Conservation (phyloP, 2,797 vertebrate genomes). For the Spinus pinus region DNA sequence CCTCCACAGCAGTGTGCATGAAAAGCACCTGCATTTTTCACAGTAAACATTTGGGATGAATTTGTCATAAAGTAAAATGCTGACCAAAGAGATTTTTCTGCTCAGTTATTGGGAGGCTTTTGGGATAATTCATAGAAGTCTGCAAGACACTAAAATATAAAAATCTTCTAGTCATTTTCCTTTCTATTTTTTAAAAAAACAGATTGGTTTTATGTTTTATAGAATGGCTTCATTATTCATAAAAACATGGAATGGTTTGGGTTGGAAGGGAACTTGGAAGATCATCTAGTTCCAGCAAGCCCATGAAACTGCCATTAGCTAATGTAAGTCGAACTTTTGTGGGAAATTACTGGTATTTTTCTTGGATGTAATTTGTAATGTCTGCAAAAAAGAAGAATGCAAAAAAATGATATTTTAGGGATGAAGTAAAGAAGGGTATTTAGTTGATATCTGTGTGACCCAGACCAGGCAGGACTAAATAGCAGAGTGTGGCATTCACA, state of each 20-base stretch:
- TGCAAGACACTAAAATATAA: neutral
- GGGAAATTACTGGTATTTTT: neutral
- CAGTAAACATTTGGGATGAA: neutral
- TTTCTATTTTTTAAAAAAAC: neutral
- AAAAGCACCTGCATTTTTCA: neutral
- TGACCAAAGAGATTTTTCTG: neutral
- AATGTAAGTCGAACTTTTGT: neutral
- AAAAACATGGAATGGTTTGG: neutral
- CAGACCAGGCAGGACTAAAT: neutral
- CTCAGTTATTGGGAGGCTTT: neutral
- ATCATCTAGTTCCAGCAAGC: no score
- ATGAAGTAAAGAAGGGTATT: neutral
- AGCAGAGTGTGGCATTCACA: neutral
- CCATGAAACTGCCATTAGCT: neutral
- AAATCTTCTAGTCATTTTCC: neutral
- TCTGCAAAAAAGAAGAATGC: fast-evolving
- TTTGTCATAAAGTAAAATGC: neutral
- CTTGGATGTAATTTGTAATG: neutral
- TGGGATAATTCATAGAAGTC: neutral
- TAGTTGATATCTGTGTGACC: neutral
- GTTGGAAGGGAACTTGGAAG: neutral
- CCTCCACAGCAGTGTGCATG: neutral
- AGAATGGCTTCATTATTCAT: neutral
- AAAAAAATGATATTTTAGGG: neutral
- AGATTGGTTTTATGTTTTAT: neutral